Evolutionary conservation across 2,113 vertebrate species (phyloP).

Genomic region (Saguinus imperator): DNA sequence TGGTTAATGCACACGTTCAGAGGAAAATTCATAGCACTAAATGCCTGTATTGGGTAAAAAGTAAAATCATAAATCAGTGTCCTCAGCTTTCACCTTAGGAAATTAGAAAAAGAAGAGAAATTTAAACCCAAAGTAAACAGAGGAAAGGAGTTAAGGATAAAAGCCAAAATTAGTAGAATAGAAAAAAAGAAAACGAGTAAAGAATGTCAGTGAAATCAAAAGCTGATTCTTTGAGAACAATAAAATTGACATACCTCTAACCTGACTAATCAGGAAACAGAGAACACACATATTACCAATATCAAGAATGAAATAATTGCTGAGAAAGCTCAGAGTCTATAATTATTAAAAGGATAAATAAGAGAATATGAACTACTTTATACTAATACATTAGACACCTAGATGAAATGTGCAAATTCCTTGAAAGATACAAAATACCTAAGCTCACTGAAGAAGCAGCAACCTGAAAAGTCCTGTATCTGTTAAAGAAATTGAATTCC

Average conservation of each 20-base stretch:
- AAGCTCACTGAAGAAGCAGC: neutral
- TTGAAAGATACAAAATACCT: conserved; percentile 5
- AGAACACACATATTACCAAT: neutral
- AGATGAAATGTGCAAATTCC: neutral
- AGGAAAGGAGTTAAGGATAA: conserved; percentile 1
- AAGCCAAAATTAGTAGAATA: neutral
- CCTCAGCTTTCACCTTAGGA: neutral
- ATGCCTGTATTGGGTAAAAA: neutral
- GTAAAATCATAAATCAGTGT: neutral
- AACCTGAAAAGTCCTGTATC: neutral
- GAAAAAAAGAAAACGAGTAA: neutral
- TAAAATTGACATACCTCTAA: neutral
- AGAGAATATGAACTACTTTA: neutral
- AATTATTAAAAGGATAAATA: neutral
- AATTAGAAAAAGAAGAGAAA: neutral
- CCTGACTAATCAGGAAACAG: neutral
- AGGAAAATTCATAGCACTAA: neutral
- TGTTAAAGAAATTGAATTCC: neutral
- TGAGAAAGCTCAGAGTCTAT: neutral
- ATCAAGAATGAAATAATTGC: neutral
- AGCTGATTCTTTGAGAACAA: conserved; percentile 10
- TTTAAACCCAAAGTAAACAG: neutral
- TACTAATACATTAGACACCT: neutral
- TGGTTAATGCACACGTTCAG: neutral
- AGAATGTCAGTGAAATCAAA: conserved; percentile 12